Evolutionary conservation across 2,888 invertebrate species (phyloP).

Genomic region (Coronaproctus castanopsis): DNA sequence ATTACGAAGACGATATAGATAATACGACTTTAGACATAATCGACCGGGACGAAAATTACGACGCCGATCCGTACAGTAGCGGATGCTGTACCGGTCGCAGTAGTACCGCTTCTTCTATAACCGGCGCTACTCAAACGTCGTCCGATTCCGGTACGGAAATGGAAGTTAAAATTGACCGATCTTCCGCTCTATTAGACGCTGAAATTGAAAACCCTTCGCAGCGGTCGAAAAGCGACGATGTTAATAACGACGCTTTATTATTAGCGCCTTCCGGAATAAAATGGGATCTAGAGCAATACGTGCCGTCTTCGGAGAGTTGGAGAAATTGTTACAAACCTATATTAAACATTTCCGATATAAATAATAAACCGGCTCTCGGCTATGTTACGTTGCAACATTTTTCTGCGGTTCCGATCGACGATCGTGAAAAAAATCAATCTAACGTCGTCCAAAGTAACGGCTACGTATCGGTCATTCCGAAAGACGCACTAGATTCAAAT

Average conservation of each 20-base stretch:
- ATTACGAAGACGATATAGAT: background rate
- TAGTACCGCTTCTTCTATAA: background rate
- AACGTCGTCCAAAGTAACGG: background rate
- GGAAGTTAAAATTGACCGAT: too few species aligned
- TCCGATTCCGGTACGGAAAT: background rate
- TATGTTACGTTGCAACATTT: background rate
- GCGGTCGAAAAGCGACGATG: too few species aligned
- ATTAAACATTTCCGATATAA: too few species aligned
- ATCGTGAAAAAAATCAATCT: background rate
- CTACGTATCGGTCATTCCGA: background rate
- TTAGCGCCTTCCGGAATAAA: too few species aligned
- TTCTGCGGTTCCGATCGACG: background rate
- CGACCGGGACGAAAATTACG: background rate
- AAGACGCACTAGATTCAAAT: background rate
- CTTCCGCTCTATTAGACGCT: too few species aligned
- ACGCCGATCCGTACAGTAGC: background rate
- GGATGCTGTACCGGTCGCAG: conserved; percentile 4
- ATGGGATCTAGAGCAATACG: too few species aligned
- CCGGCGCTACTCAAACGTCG: background rate
- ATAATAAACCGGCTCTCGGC: background rate
- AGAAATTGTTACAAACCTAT: too few species aligned
- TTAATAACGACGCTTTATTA: too few species aligned
- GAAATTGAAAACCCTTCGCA: too few species aligned
- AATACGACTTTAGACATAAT: background rate
- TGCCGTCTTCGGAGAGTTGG: too few species aligned